Percentiles rank a stretch among this genome's conserved stretches.
phyloP scores from a whole-genome alignment of 2,888 invertebrate genomes.

The Nebria brevicollis region DNA sequence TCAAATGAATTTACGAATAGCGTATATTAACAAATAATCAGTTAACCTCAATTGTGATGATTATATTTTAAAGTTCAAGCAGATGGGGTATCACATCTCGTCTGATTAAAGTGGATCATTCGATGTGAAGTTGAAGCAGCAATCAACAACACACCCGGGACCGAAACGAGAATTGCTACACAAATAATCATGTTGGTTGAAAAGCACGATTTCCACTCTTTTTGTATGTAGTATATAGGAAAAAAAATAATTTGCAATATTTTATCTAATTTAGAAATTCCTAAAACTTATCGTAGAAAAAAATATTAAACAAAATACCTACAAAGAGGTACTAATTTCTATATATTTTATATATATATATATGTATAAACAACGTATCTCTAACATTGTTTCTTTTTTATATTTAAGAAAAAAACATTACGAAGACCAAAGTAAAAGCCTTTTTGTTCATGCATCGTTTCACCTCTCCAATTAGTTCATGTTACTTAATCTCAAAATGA shows the following conservation, averaged over 20 bases:
- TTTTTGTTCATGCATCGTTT: background rate
- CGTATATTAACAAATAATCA: conserved; percentile 28
- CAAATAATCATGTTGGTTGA: background rate
- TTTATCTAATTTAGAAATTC: no score
- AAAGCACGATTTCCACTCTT: background rate
- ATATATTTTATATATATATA: no score
- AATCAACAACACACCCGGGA: background rate
- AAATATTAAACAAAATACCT: no score
- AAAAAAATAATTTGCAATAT: no score
- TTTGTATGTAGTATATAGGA: background rate
- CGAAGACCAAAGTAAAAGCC: background rate
- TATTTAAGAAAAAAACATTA: background rate
- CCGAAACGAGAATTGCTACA: background rate
- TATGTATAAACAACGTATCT: no score
- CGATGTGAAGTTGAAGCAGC: conserved; percentile 7
- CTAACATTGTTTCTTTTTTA: background rate
- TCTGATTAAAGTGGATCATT: conserved; percentile 25
- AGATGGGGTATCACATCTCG: conserved; percentile 17
- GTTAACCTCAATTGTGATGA: conserved; percentile 34
- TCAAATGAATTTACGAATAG: background rate
- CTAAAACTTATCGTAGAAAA: no score
- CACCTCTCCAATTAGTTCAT: background rate
- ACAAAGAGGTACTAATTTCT: no score
- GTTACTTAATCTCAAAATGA: background rate
- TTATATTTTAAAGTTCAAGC: conserved; percentile 30